phyloP scores from a whole-genome alignment of 2,888 invertebrate genomes.

The Cryptocephalus moraei region DNA sequence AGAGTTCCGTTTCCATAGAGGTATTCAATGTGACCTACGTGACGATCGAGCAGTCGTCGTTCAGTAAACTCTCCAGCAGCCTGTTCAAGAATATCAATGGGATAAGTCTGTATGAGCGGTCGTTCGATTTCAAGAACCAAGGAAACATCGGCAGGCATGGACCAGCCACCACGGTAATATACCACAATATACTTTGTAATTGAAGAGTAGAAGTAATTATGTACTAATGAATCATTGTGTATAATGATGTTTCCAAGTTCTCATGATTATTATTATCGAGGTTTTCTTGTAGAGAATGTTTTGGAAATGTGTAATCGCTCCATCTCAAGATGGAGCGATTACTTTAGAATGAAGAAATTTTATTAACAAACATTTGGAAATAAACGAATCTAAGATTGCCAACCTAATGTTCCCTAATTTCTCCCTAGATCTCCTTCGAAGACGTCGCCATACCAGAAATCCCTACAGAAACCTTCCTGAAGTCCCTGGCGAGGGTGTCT shows the following conservation, averaged over 20 bases:
- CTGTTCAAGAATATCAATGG: constrained; percentile 46
- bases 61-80: constrained; percentile 55
- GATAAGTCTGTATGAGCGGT: constrained; percentile 47
- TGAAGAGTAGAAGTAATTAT: too few species aligned
- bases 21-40: constrained; percentile 49
- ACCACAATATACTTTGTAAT: not conserved
- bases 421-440: constrained; percentile 53
- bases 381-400: too few species aligned
- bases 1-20: constrained; percentile 53
- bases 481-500: constrained; percentile 50
- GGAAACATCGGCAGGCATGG: constrained; percentile 51
- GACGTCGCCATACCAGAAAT: constrained; percentile 49
- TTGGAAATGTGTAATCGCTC: too few species aligned
- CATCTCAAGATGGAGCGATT: too few species aligned
- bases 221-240: too few species aligned
- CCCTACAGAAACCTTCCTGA: constrained; percentile 52
- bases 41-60: constrained; percentile 50
- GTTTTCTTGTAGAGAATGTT: too few species aligned
- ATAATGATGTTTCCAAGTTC: too few species aligned
- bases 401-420: constrained; percentile 1
- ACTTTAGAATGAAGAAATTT: too few species aligned
- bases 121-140: constrained; percentile 54
- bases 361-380: too few species aligned
- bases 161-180: constrained; percentile 42
- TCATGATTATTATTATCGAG: too few species aligned